Percentiles rank a stretch among this genome's conserved stretches.
Conservation (phyloP, 2,113 vertebrate species). For the Chlorocebus sabaeus region DNA sequence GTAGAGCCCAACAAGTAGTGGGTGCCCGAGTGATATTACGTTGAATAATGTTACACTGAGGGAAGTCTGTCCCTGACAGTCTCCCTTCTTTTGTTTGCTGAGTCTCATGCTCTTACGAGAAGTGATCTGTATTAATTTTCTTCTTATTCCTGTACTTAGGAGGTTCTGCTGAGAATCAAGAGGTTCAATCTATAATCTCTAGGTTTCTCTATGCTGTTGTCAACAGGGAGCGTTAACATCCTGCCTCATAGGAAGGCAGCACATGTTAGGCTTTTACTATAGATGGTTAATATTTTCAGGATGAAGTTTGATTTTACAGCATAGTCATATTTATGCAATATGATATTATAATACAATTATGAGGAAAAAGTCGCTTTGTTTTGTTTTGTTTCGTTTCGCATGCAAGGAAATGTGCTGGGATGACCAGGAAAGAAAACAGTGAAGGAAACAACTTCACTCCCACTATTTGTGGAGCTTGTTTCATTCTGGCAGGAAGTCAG, state of each 20-base stretch:
- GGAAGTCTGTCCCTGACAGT: neutral
- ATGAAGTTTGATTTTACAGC: neutral
- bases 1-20: neutral
- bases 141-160: neutral
- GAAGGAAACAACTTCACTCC: neutral
- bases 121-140: conserved; percentile 17
- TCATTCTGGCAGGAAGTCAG: neutral
- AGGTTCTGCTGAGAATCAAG: neutral
- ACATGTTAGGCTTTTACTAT: neutral
- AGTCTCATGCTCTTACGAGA: neutral
- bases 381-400: neutral
- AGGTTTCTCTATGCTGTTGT: neutral
- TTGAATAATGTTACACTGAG: neutral
- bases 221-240: neutral
- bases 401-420: neutral
- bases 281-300: neutral
- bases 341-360: neutral
- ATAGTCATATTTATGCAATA: neutral
- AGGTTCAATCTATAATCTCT: neutral
- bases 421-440: neutral
- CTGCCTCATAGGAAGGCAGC: neutral
- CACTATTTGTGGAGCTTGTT: neutral
- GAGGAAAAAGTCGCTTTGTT: neutral
- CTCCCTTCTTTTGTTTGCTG: conserved; percentile 19
- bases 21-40: neutral